These are phyloP conservation scores for Chloroceryle aenea DNA, from an alignment of 2,113 vertebrate genomes.

Conservation along the genomic window DNA sequence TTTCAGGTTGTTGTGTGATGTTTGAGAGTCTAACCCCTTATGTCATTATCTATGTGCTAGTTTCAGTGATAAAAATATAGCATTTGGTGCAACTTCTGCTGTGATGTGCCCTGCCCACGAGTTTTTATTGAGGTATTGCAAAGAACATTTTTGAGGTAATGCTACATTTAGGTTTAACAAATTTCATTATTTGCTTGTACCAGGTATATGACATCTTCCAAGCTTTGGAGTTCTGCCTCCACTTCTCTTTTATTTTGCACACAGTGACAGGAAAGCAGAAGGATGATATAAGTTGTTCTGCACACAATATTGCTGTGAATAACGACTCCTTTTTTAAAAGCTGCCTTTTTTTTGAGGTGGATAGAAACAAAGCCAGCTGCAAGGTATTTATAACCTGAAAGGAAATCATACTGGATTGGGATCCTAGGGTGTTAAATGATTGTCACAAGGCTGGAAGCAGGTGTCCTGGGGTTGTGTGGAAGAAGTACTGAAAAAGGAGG, in stretches of 20 bases:
- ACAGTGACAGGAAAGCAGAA: background rate
- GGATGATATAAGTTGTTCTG: background rate
- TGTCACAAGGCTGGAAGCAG: background rate
- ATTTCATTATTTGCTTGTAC: background rate
- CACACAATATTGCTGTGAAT: background rate
- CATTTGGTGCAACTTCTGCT: background rate
- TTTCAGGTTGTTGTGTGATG: background rate
- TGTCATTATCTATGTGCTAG: background rate
- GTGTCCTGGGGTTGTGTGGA: background rate
- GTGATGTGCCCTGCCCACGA: background rate
- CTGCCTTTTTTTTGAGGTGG: background rate
- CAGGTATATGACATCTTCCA: background rate
- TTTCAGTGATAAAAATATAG: background rate
- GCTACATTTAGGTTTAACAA: background rate
- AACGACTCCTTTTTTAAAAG: background rate
- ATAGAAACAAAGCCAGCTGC: background rate
- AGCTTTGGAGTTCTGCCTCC: background rate
- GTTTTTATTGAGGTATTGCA: background rate
- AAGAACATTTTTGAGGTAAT: background rate
- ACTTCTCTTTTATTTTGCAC: background rate
- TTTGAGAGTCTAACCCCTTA: background rate
- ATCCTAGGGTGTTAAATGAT: background rate
- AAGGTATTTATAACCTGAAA: slow-evolving; percentile 23
- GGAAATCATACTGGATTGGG: background rate
- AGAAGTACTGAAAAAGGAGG: background rate